Evolutionary conservation across 2,888 invertebrate genomes (phyloP).

Genomic region (Drosophila longiperda): DNA sequence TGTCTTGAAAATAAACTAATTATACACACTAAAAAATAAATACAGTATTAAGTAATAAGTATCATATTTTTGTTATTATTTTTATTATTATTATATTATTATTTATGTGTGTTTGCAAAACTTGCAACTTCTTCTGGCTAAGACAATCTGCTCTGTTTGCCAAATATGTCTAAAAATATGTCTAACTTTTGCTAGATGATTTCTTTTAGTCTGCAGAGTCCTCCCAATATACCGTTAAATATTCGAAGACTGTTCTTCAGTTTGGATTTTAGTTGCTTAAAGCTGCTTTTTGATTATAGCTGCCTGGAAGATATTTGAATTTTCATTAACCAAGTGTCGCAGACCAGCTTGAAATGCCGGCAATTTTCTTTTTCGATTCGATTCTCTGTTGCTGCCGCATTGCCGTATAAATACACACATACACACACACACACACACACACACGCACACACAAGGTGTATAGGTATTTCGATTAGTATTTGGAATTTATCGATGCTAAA

Average conservation of each 20-base stretch:
- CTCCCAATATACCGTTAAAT: neutral
- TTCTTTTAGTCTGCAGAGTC: neutral
- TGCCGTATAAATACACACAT: neutral
- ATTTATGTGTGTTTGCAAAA: too few species aligned
- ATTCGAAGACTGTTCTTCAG: neutral
- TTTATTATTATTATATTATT: too few species aligned
- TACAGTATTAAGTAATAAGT: too few species aligned
- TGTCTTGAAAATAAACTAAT: neutral
- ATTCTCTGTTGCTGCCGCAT: neutral
- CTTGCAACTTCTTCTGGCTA: too few species aligned
- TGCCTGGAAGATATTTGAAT: neutral
- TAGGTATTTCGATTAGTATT: slow-evolving; percentile 7
- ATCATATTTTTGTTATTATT: too few species aligned
- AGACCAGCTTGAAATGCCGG: neutral
- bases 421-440: neutral
- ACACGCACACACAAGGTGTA: neutral
- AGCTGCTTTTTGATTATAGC: neutral
- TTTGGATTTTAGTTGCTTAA: neutral
- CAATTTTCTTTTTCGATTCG: neutral
- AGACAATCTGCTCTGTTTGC: too few species aligned
- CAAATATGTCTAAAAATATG: too few species aligned
- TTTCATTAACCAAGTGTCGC: neutral
- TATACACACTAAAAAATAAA: too few species aligned
- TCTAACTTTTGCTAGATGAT: neutral
- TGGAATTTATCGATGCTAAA: slow-evolving; percentile 13